Evolutionary conservation across 2,888 invertebrate species (phyloP).

Genomic region (Criorhina ranunculi): DNA sequence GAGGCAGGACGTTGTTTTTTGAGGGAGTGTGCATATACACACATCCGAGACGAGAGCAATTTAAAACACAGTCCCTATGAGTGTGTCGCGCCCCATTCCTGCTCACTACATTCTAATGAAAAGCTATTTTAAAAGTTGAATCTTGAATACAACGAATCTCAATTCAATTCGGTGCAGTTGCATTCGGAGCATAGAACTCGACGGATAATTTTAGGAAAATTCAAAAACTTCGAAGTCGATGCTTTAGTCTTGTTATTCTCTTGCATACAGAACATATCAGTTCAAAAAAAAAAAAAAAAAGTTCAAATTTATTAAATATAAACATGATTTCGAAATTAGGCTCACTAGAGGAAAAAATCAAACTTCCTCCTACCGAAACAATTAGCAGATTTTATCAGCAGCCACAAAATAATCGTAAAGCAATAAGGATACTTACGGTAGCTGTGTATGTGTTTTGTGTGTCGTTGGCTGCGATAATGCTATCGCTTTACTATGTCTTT

Average conservation of each 20-base stretch:
- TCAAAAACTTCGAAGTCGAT: slow-evolving; percentile 47
- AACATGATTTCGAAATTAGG: slow-evolving; percentile 83
- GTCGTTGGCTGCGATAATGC: slow-evolving; percentile 96
- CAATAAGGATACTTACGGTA: slow-evolving; percentile 95
- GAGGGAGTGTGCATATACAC: slow-evolving; percentile 64
- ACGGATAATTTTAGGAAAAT: slow-evolving; percentile 56
- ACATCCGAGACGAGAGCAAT: slow-evolving; percentile 51
- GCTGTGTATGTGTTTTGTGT: slow-evolving; percentile 97
- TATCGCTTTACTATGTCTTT: slow-evolving; percentile 97
- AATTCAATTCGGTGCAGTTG: slow-evolving; percentile 71
- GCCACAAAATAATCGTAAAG: slow-evolving; percentile 92
- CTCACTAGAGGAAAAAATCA: slow-evolving; percentile 84
- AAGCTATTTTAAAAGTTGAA: slow-evolving; percentile 75
- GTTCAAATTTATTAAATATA: slow-evolving; percentile 59
- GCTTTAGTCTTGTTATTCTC: slow-evolving; percentile 27
- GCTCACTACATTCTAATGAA: slow-evolving; percentile 59
- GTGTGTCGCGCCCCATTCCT: slow-evolving; percentile 73
- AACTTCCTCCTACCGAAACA: slow-evolving; percentile 84
- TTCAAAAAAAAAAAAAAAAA: too few species aligned
- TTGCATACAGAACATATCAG: slow-evolving; percentile 61
- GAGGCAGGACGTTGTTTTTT: slow-evolving; percentile 59
- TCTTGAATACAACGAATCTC: slow-evolving; percentile 67
- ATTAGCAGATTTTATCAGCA: slow-evolving; percentile 87
- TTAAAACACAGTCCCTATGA: slow-evolving; percentile 63
- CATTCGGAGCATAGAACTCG: slow-evolving; percentile 66